Conservation (phyloP, 2,888 invertebrate genomes). For the Tetropium fuscum region DNA sequence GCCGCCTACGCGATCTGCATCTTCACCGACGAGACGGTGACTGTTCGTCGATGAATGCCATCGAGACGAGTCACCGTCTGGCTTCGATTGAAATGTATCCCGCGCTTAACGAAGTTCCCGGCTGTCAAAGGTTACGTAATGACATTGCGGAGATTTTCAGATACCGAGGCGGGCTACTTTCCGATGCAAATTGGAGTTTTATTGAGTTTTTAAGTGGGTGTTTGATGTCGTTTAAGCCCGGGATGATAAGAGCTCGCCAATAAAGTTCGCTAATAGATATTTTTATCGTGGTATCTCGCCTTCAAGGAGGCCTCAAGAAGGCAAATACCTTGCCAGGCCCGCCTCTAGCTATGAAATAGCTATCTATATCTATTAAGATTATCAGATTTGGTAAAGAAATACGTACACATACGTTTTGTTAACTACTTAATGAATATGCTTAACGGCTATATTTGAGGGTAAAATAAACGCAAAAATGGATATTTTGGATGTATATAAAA, state of each 20-base stretch:
- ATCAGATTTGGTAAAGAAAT: too few relatives aligned
- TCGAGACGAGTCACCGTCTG: slow-evolving; percentile 38
- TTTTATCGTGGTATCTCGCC: slow-evolving; percentile 15
- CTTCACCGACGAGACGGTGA: slow-evolving; percentile 39
- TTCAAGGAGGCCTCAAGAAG: slow-evolving; percentile 1
- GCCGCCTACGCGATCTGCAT: slow-evolving; percentile 47
- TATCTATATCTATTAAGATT: too few relatives aligned
- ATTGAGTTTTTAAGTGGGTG: slow-evolving; percentile 26
- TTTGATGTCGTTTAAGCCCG: slow-evolving; percentile 12
- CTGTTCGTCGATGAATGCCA: slow-evolving; percentile 17
- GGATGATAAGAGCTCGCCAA: slow-evolving; percentile 22
- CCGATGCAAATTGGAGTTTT: slow-evolving; percentile 24
- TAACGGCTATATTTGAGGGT: too few relatives aligned
- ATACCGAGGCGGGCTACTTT: slow-evolving; percentile 33
- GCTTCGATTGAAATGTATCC: slow-evolving; percentile 43
- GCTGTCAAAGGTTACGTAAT: slow-evolving; percentile 44
- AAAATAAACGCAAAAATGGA: too few relatives aligned
- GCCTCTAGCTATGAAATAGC: too few relatives aligned
- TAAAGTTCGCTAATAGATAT: slow-evolving; percentile 18
- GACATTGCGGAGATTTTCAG: slow-evolving; percentile 45
- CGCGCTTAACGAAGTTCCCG: slow-evolving; percentile 41
- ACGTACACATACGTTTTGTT: too few relatives aligned
- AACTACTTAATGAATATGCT: too few relatives aligned
- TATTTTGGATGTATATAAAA: too few relatives aligned
- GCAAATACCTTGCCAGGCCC: slow-evolving; percentile 9